phyloP scores from a whole-genome alignment of 2,888 invertebrate species.

The Temnothorax ravouxi region DNA sequence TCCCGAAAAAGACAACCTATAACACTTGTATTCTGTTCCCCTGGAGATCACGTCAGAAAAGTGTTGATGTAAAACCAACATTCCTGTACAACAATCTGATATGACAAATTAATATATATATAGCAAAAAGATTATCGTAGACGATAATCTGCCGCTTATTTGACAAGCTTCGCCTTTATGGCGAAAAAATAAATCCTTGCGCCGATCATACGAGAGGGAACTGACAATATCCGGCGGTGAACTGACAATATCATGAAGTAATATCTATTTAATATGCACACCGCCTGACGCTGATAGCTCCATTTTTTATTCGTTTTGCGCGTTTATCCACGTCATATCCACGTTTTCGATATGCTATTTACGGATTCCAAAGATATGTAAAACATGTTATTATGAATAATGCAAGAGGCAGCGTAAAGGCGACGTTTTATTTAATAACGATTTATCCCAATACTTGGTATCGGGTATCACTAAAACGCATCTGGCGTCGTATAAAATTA shows the following conservation, averaged over 20 bases:
- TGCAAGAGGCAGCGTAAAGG: neutral
- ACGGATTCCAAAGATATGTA: neutral
- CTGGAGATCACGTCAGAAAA: neutral
- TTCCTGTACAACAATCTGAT: neutral
- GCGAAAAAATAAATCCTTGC: neutral
- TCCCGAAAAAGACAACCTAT: neutral
- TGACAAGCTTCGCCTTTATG: neutral
- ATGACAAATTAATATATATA: neutral
- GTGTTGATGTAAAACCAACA: neutral
- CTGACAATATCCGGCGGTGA: neutral
- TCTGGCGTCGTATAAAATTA: neutral
- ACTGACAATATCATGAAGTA: conserved; percentile 1
- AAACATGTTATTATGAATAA: conserved; percentile 23
- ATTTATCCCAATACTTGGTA: neutral
- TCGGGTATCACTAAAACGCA: conserved; percentile 21
- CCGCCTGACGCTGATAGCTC: neutral
- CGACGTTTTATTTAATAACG: conserved; percentile 43
- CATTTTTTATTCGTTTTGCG: neutral
- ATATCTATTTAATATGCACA: conserved; percentile 20
- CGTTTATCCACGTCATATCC: neutral
- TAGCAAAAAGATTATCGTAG: neutral
- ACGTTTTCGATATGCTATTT: neutral
- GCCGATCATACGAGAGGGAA: neutral
- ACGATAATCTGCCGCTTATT: neutral
- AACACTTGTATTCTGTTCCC: neutral